phyloP scores from a whole-genome alignment of 2,113 vertebrate genomes.

The Chlorodrepanis virens region DNA sequence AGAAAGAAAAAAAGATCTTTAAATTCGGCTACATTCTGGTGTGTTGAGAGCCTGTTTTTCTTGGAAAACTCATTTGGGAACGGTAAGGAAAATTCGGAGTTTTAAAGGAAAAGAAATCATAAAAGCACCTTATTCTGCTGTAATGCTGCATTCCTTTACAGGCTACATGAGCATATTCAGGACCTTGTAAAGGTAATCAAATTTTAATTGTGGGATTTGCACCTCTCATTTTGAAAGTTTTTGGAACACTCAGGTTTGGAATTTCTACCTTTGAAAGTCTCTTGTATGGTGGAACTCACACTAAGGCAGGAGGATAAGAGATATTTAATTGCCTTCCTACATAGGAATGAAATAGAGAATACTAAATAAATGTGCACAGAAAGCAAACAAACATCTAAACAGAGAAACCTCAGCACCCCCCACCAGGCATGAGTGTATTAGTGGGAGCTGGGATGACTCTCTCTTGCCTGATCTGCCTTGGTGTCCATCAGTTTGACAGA shows the following conservation, averaged over 20 bases:
- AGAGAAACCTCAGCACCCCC: not conserved
- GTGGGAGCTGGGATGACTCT: not conserved
- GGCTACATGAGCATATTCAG: not conserved
- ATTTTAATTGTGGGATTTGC: not conserved
- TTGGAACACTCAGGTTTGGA: not conserved
- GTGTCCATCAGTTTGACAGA: not conserved
- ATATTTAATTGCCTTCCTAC: not conserved
- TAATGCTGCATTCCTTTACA: not conserved
- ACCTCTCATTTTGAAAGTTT: not conserved
- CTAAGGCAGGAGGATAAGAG: not conserved
- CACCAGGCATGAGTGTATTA: not conserved
- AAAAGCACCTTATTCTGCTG: not conserved
- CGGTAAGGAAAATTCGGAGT: not conserved
- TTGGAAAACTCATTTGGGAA: constrained; percentile 5
- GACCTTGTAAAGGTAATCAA: not conserved
- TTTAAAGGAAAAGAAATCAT: not conserved
- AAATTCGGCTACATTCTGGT: constrained; percentile 19
- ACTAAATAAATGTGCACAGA: not conserved
- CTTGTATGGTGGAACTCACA: not conserved
- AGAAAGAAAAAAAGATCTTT: not conserved
- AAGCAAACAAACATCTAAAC: not conserved
- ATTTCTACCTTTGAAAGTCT: not conserved
- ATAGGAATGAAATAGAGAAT: not conserved
- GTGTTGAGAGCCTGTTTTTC: constrained; percentile 31
- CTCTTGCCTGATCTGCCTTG: not conserved